These are phyloP conservation scores for Hippasteria phrygiana DNA, from an alignment of 53 echinoderm and acorn worm genomes.

Conservation along the genomic window DNA sequence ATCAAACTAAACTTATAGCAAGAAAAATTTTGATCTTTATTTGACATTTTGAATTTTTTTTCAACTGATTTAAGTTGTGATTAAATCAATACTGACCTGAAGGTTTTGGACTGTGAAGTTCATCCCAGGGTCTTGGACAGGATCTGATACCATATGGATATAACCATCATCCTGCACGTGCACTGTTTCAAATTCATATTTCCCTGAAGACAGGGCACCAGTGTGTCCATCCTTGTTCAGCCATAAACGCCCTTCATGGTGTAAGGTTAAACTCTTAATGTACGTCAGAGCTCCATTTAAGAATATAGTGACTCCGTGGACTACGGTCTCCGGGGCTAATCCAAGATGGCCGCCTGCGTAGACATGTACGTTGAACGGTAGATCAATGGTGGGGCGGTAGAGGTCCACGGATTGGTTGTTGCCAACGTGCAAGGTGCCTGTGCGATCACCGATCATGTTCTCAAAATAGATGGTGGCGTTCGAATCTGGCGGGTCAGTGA, in stretches of 20 bases:
- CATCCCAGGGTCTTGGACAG: constrained; percentile 81
- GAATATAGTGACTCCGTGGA: constrained; percentile 84
- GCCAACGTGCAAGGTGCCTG: constrained; percentile 85
- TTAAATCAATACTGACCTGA: too few species aligned
- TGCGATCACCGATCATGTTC: constrained; percentile 93
- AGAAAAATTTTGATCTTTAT: too few species aligned
- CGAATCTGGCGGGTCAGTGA: constrained; percentile 69
- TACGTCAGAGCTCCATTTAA: constrained; percentile 76
- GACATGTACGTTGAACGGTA: constrained; percentile 86
- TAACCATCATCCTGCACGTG: constrained; percentile 89
- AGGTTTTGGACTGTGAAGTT: constrained; percentile 73
- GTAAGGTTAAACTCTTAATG: constrained; percentile 74
- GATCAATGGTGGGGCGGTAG: constrained; percentile 75
- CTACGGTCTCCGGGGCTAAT: constrained; percentile 79
- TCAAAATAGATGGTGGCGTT: constrained; percentile 86
- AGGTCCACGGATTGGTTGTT: constrained; percentile 84
- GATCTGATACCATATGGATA: constrained; percentile 86
- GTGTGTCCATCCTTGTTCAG: constrained; percentile 81
- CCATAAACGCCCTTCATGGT: constrained; percentile 85
- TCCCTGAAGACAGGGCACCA: constrained; percentile 57
- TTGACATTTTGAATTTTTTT: too few species aligned
- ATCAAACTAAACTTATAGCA: too few species aligned
- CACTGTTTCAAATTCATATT: constrained; percentile 76
- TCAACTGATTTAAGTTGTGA: too few species aligned
- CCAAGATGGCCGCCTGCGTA: constrained; percentile 84